Evolutionary conservation across 2,888 invertebrate genomes (phyloP).

Genomic region (Aricia artaxerxes): DNA sequence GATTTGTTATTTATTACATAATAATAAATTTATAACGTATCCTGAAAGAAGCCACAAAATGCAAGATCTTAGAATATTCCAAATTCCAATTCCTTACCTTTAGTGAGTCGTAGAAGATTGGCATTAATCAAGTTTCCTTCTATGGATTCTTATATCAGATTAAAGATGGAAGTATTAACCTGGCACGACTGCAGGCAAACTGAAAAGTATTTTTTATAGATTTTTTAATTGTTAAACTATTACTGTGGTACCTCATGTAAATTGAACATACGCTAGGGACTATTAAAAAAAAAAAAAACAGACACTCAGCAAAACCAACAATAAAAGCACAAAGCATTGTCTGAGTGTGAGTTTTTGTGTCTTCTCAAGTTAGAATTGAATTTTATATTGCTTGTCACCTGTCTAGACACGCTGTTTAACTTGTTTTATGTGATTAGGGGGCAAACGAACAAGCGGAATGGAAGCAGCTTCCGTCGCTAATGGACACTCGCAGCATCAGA

Average conservation of each 20-base stretch:
- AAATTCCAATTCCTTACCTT: conserved; percentile 1
- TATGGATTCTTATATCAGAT: not conserved
- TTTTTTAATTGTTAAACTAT: not conserved
- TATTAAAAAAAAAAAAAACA: too few relatives aligned
- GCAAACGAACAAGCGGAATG: too few relatives aligned
- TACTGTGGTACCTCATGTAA: not conserved
- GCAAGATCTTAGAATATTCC: not conserved
- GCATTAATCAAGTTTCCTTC: not conserved
- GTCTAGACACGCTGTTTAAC: not conserved
- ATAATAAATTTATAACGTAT: not conserved
- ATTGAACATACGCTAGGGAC: too few relatives aligned
- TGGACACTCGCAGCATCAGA: too few relatives aligned
- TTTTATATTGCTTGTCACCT: not conserved
- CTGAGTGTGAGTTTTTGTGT: too few relatives aligned
- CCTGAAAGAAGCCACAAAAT: not conserved
- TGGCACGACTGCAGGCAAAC: not conserved
- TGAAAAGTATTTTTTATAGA: not conserved
- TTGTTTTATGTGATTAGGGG: not conserved
- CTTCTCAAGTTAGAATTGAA: not conserved
- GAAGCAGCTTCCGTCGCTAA: too few relatives aligned
- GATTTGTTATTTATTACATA: not conserved
- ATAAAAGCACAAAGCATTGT: too few relatives aligned
- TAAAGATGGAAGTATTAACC: not conserved
- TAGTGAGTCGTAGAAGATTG: not conserved
- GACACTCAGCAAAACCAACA: too few relatives aligned